A percentile compares a stretch with the other conserved stretches of the same genome.
phyloP scores from a whole-genome alignment of 2,797 vertebrate genomes.

The Chelonia mydas region DNA sequence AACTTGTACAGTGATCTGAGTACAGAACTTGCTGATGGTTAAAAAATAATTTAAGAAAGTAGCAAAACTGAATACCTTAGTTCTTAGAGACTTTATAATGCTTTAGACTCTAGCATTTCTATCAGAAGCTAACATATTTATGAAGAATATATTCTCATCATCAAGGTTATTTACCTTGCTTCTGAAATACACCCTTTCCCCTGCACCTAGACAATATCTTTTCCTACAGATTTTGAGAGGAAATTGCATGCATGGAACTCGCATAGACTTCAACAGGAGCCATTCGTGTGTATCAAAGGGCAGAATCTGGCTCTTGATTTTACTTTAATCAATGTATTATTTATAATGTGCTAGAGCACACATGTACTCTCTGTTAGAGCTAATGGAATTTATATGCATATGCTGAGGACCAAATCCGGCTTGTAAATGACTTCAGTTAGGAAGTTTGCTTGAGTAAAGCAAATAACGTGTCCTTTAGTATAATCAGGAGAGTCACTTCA shows the following conservation, averaged over 20 bases:
- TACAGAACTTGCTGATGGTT: neutral
- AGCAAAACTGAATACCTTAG: neutral
- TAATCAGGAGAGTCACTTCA: conserved; percentile 4
- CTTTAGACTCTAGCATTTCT: neutral
- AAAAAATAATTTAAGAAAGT: neutral
- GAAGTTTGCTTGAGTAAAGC: conserved; percentile 32
- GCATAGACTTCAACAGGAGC: conserved; percentile 5
- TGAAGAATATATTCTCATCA: neutral
- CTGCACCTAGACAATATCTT: neutral
- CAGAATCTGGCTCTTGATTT: conserved; percentile 62
- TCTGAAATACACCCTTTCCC: conserved; percentile 14
- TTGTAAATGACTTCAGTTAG: conserved; percentile 5
- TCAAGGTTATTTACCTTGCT: conserved; percentile 27
- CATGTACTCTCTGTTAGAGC: conserved; percentile 46
- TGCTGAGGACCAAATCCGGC: conserved; percentile 54
- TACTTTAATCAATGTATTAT: conserved; percentile 57
- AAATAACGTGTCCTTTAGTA: neutral
- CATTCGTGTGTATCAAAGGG: conserved; percentile 31
- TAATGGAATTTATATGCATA: conserved; percentile 42
- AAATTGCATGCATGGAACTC: conserved; percentile 27
- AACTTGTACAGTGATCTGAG: neutral
- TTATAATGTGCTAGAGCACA: conserved; percentile 42
- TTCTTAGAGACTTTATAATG: neutral
- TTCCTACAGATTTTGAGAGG: conserved; percentile 26
- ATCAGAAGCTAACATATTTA: neutral